These are phyloP conservation scores for Neosilurus hyrtlii DNA, from an alignment of 2,797 vertebrate genomes.

Conservation along the genomic window DNA sequence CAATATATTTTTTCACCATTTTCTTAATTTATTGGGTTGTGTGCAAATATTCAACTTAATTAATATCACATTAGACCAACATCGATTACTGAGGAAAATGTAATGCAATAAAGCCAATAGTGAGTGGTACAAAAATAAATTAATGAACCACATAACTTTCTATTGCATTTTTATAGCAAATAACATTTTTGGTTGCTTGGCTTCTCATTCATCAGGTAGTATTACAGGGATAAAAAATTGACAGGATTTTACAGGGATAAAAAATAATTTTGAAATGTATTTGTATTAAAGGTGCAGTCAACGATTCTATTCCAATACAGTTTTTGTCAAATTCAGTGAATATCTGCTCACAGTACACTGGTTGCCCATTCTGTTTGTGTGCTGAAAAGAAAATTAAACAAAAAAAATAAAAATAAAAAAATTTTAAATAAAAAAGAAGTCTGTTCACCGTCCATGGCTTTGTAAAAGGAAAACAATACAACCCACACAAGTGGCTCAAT, in stretches of 20 bases:
- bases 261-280: not conserved
- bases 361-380: no score
- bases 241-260: not conserved
- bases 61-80: not conserved
- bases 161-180: not conserved
- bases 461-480: no score
- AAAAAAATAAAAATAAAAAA: no score
- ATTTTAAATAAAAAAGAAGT: no score
- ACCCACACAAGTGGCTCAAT: no score
- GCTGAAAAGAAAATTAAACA: no score
- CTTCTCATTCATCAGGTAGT: not conserved
- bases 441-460: no score
- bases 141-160: not conserved
- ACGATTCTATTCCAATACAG: no score
- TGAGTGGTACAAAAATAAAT: not conserved
- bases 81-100: not conserved
- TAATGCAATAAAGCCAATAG: not conserved
- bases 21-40: no score
- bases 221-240: not conserved
- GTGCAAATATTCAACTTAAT: constrained; percentile 15
- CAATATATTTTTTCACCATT: no score
- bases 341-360: no score
- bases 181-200: not conserved
- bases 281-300: not conserved
- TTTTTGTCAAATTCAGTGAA: no score